Evolutionary conservation across 64 coral and sea anemone species (phyloP).

Genomic region (Trachythela sp.): DNA sequence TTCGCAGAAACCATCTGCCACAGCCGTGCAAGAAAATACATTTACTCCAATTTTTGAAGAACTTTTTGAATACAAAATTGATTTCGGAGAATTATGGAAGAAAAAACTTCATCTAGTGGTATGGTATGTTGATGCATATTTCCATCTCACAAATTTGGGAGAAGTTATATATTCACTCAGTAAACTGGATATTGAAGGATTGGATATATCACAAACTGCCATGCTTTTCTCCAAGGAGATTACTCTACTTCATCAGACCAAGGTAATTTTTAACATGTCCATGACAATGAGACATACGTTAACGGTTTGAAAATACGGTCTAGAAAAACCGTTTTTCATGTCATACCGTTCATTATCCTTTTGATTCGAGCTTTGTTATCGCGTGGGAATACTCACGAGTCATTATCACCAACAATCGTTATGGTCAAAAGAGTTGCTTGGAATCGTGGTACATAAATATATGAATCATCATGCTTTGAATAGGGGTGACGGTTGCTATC

Average conservation of each 20-base stretch:
- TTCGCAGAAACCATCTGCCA: background rate
- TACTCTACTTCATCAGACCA: background rate
- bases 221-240: constrained; percentile 13
- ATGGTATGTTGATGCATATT: constrained; percentile 8
- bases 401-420: too few relatives aligned
- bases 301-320: too few relatives aligned
- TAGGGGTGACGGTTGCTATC: too few relatives aligned
- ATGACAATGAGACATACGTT: too few relatives aligned
- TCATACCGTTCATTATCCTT: too few relatives aligned
- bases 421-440: too few relatives aligned
- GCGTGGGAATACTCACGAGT: too few relatives aligned
- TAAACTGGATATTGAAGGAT: constrained; percentile 6
- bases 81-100: constrained; percentile 2
- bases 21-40: background rate
- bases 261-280: background rate
- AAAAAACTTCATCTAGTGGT: constrained; percentile 6
- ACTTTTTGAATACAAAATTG: background rate
- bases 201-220: constrained; percentile 14
- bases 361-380: too few relatives aligned
- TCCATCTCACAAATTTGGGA: background rate
- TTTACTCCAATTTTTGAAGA: background rate
- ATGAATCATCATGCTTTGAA: too few relatives aligned
- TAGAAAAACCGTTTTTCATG: too few relatives aligned
- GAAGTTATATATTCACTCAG: constrained; percentile 5
- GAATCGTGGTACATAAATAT: too few relatives aligned